Base-by-base conservation (phyloP, 2,888 invertebrate species). In the Drosophila parthenogenetica region DNA sequence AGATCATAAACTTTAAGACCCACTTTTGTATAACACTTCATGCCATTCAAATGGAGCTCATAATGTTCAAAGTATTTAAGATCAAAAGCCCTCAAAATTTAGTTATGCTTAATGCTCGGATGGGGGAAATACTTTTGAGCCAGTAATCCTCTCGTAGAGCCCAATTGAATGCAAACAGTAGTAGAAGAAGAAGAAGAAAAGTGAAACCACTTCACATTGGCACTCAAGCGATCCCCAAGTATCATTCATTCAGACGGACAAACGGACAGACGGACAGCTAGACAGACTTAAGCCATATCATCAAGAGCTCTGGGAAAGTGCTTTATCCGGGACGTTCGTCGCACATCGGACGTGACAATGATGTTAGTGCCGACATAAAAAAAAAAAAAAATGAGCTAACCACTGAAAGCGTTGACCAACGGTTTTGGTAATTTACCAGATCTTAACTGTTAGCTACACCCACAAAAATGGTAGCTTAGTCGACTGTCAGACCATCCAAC, bases 261-360 rank as follows among this genome's bases (percentile, higher is more conserved):
- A 50, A 43, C 64, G 19, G 19, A 19, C 3, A 19, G 19, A 29
- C 29, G 5, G 29, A 29, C 29, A 7, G 22, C 5, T 22, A 22
- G 25, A 29, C 48, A 13, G 58, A 39, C 65, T 42, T 69, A 49
- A 51, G 42, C 16, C 68, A 40, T 67, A 58, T 53, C 57, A 58
- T 54, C 54, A 69, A 73, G 51, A 69, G 64, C 29, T 37, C 58
- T 61, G 75, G 71, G 74, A 73, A 72, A 69, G 69, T 69, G 50
- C 39, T 22, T 16, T 5, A 22, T n/a, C 11, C 39, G 14, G 57
- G 48, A 16, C 59, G n/a, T 46, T 32, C 37, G 58, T 51, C 35
- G 35, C 13, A 35, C 35, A 35, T 35, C 13, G 25, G 55, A 39
- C 42, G 58, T 55, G 55, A 65, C 50, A 51, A 60, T 69, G 69